Conservation (phyloP, 2,797 vertebrate genomes). For the Premnoplex brunnescens region DNA sequence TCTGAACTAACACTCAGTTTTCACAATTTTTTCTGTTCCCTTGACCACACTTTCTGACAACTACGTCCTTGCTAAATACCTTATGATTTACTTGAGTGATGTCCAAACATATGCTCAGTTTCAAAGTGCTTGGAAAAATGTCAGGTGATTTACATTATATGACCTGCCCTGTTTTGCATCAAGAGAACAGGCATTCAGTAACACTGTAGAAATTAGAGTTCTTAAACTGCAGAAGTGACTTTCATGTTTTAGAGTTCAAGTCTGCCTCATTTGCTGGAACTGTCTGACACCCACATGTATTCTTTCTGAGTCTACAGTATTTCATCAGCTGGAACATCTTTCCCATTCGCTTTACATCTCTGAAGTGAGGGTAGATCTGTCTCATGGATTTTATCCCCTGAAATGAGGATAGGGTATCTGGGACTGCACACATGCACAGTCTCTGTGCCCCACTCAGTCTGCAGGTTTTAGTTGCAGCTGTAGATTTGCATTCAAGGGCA, state of each 20-base stretch:
- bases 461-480: neutral
- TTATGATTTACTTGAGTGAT: neutral
- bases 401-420: neutral
- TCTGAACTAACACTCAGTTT: neutral
- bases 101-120: neutral
- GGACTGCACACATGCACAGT: neutral
- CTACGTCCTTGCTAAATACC: neutral
- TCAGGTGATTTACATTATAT: neutral
- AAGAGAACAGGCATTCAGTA: neutral
- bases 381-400: neutral
- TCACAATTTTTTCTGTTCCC: neutral
- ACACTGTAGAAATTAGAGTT: neutral
- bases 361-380: neutral
- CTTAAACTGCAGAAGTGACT: neutral
- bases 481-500: neutral
- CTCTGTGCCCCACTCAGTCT: fast-evolving
- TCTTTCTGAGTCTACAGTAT: neutral
- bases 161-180: neutral
- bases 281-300: neutral
- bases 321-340: neutral
- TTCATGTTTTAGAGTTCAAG: neutral
- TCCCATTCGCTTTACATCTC: neutral
- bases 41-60: neutral
- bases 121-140: neutral
- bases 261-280: neutral